These are phyloP conservation scores for Anhinga rufa DNA, from an alignment of 2,113 vertebrate genomes.

Conservation along the genomic window DNA sequence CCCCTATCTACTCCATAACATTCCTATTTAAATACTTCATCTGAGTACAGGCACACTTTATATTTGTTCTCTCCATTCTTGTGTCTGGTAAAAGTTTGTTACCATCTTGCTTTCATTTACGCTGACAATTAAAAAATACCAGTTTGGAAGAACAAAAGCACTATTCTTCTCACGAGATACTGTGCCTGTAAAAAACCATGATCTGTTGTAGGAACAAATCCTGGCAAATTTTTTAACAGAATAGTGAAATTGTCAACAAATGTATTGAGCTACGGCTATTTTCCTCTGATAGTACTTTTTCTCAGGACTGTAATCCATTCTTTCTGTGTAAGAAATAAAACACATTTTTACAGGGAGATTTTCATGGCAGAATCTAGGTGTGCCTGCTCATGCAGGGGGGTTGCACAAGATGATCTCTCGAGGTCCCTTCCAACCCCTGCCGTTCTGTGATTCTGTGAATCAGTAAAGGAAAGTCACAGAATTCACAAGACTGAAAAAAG, in stretches of 20 bases:
- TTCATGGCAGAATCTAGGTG: background rate
- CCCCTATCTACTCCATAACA: background rate
- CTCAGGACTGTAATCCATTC: background rate
- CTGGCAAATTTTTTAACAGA: background rate
- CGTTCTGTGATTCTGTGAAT: background rate
- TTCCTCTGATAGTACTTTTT: background rate
- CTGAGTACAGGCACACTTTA: background rate
- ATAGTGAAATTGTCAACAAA: background rate
- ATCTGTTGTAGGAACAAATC: background rate
- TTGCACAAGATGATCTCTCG: too few relatives aligned
- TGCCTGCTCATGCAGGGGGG: too few relatives aligned
- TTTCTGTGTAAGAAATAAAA: background rate
- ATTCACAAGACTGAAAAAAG: constrained; percentile 7
- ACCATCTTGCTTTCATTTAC: constrained; percentile 39
- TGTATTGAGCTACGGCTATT: background rate
- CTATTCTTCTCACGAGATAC: background rate
- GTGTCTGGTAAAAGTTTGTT: background rate
- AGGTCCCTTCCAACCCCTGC: too few relatives aligned
- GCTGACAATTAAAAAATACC: background rate
- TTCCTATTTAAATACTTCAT: background rate
- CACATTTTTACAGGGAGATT: background rate
- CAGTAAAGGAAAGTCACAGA: background rate
- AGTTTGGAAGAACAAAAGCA: constrained; percentile 19
- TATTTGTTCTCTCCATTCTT: background rate
- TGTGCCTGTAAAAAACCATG: background rate